Evolutionary conservation across 2,888 invertebrate species (phyloP).

Genomic region (Hesperia comma): DNA sequence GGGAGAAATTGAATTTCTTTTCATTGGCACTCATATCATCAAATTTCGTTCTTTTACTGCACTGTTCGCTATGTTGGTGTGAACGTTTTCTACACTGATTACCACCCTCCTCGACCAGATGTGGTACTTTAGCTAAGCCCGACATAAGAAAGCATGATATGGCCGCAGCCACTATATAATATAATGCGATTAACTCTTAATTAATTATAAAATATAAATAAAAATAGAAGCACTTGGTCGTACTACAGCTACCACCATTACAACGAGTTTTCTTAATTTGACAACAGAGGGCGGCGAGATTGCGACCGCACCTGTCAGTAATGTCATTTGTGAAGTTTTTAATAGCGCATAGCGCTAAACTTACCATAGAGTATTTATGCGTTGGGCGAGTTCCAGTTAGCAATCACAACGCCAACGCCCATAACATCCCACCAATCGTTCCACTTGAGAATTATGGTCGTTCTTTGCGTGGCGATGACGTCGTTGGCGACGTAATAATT

Average conservation of each 20-base stretch:
- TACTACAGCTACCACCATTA: constrained; percentile 72
- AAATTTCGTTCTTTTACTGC: constrained; percentile 82
- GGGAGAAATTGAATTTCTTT: constrained; percentile 90
- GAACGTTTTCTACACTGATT: constrained; percentile 80
- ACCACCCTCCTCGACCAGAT: constrained; percentile 83
- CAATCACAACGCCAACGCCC: too few species aligned
- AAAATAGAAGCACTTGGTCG: constrained; percentile 71
- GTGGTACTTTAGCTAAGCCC: constrained; percentile 85
- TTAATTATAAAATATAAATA: constrained; percentile 69
- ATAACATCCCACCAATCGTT: too few species aligned
- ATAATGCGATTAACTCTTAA: constrained; percentile 56
- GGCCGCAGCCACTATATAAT: constrained; percentile 72
- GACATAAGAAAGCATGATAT: constrained; percentile 89
- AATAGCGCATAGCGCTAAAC: too few species aligned
- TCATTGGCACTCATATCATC: constrained; percentile 86
- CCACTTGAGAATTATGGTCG: too few species aligned
- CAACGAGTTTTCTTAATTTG: constrained; percentile 42
- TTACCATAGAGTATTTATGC: too few species aligned
- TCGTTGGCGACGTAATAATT: too few species aligned
- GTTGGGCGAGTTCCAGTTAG: too few species aligned
- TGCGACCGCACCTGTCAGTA: constrained; percentile 17
- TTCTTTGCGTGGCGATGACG: too few species aligned
- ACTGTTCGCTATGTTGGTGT: constrained; percentile 72
- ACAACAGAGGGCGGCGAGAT: constrained; percentile 23
- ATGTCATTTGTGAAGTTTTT: background rate